A percentile compares a stretch with the other conserved stretches of the same genome.
Evolutionary conservation across 1,140 invertebrate genomes (phyloP).

Genomic region (Ips typographus): DNA sequence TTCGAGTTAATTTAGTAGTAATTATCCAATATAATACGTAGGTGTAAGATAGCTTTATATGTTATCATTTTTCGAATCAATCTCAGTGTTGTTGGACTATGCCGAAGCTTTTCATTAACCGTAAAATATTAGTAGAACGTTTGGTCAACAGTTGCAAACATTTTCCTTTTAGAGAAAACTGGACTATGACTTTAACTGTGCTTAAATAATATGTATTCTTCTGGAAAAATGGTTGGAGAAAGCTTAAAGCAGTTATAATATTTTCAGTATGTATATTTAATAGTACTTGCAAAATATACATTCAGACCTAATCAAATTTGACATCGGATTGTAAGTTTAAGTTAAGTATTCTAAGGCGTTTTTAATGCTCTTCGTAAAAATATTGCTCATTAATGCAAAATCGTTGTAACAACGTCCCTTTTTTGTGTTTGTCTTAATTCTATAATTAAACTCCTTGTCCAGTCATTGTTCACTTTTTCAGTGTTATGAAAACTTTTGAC

Average conservation of each 20-base stretch:
- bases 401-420: no score
- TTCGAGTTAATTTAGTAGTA: neutral
- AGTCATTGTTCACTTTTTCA: no score
- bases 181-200: slow-evolving; percentile 5
- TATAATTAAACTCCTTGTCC: no score
- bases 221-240: neutral
- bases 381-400: no score
- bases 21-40: neutral
- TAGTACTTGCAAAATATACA: neutral
- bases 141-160: slow-evolving; percentile 7
- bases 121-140: slow-evolving; percentile 1
- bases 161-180: no score
- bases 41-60: neutral
- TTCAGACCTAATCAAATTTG: no score
- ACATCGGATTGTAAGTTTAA: no score
- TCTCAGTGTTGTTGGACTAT: slow-evolving; percentile 22
- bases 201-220: slow-evolving; percentile 6
- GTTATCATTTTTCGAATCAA: slow-evolving; percentile 7
- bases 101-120: neutral
- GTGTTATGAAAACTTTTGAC: no score
- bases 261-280: neutral
- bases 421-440: no score
- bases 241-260: neutral
- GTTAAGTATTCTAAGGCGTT: no score
- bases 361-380: no score